phyloP scores from a whole-genome alignment of 2,113 vertebrate genomes.

The Spheniscus mendiculus region DNA sequence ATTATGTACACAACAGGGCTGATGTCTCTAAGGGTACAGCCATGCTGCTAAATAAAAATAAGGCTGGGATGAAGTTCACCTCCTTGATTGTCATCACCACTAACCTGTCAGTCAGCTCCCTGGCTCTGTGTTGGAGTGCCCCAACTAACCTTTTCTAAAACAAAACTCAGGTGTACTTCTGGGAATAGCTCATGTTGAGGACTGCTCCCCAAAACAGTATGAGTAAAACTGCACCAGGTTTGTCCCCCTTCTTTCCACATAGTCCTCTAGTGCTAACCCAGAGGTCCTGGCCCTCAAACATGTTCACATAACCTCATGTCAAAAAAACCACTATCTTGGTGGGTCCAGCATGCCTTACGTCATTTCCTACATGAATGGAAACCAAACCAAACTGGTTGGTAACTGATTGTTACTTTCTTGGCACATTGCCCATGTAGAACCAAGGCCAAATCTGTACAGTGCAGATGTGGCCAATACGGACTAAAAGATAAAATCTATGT shows the following conservation, averaged over 20 bases:
- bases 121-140: neutral
- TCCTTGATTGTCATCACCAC: neutral
- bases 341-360: neutral
- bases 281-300: neutral
- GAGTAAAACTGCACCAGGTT: neutral
- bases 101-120: neutral
- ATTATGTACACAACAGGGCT: neutral
- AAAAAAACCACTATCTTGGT: neutral
- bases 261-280: neutral
- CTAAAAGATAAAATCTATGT: neutral
- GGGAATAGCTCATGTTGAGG: neutral
- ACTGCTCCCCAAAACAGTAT: neutral
- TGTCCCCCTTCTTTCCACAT: neutral
- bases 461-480: neutral
- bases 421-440: neutral
- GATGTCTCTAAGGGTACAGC: neutral
- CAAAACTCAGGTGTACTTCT: neutral
- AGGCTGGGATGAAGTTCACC: neutral
- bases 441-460: neutral
- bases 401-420: neutral
- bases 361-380: neutral
- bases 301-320: neutral
- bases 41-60: neutral
- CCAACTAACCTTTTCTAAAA: neutral
- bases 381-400: neutral